Base-by-base conservation (phyloP, 2,888 invertebrate genomes). In the Cetonia aurata region DNA sequence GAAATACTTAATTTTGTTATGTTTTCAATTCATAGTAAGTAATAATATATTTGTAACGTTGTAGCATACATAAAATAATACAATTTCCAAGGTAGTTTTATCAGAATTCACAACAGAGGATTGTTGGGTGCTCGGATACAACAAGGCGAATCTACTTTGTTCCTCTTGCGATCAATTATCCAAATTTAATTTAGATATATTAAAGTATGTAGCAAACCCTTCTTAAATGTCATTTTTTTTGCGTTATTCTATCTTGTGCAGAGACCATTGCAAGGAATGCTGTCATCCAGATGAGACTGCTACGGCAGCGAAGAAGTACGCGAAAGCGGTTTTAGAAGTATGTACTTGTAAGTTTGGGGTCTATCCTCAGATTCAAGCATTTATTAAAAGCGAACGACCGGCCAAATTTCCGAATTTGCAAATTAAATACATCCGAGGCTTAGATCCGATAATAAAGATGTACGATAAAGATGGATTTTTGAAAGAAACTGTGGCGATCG, bases 341-440 rank as follows among this genome's bases (percentile, higher is more conserved):
- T 99, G 99, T 83, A 97, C 97, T 62, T 99, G 99, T 86, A 99
- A 99, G 87, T 96, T 99, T 87, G 96, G 96, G 71, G 93, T 96
- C 6, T 99, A 96, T 88, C 98, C 99, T 48, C 98, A 99, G 88
- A 96, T 98, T 79, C 96, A 98, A 88, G 99, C 99, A 15, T 99
- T 99, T 83, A 94, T 98, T 62, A 98, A 96, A 84, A 95, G 98
- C 84, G 95, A 96, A 75, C 88, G 93, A 78, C 96, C 96, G 6
- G 89, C 90, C 1, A 94, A 96, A 83, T 98, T 96, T 82, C 93
- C 96, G 41, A 97, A 97, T 83, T 88, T 99, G 69, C 91, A 92
- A 83, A 94, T 99, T 56, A 94, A 94, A 81, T 98, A 98, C 81
- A 93, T 96, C 0, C 89, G 98, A 72, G 99, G 98, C 4, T 87